Evolutionary conservation across 2,888 invertebrate genomes (phyloP).

Genomic region (Arctia plantaginis): DNA sequence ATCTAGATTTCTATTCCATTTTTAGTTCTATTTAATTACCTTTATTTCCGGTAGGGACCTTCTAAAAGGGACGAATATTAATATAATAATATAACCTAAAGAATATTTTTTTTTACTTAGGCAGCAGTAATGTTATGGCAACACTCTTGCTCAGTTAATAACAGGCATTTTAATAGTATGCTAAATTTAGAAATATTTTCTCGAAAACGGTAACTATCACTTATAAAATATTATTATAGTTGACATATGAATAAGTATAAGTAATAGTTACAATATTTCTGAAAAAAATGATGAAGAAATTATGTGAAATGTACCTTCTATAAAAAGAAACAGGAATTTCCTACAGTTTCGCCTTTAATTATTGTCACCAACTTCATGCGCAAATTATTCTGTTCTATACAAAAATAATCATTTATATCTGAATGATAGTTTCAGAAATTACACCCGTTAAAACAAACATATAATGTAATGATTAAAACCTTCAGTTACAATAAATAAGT

Average conservation of each 20-base stretch:
- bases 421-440: too few relatives aligned
- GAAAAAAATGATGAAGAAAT: too few relatives aligned
- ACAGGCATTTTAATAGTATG: not conserved
- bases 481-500: not conserved
- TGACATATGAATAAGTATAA: too few relatives aligned
- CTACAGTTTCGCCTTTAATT: not conserved
- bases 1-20: not conserved
- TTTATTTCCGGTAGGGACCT: not conserved
- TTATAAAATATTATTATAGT: too few relatives aligned
- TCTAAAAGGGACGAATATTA: not conserved
- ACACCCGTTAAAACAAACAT: not conserved
- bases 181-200: too few relatives aligned
- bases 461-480: not conserved
- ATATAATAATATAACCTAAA: too few relatives aligned
- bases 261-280: too few relatives aligned
- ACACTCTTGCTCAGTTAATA: not conserved
- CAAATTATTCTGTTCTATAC: not conserved
- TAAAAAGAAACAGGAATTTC: too few relatives aligned
- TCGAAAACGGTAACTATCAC: too few relatives aligned
- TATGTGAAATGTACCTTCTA: too few relatives aligned
- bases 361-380: not conserved
- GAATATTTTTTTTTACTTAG: not conserved
- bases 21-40: not conserved
- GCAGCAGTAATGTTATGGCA: not conserved
- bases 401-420: too few relatives aligned